Evolutionary conservation across 2,888 invertebrate species (phyloP).

Genomic region (Muschampia plurimacula): DNA sequence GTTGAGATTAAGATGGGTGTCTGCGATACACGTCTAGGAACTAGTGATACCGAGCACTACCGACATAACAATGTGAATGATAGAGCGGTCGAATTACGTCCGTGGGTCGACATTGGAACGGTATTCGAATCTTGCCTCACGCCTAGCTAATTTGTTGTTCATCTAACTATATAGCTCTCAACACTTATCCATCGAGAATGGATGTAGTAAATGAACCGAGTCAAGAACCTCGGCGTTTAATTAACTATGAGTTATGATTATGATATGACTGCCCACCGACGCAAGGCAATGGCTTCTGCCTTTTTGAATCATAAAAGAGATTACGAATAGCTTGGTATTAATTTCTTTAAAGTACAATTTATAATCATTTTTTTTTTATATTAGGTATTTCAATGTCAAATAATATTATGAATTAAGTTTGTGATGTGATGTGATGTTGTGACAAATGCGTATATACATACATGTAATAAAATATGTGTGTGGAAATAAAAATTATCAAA

Average conservation of each 20-base stretch:
- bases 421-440: too few species aligned
- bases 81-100: slow-evolving; percentile 51
- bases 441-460: too few species aligned
- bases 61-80: slow-evolving; percentile 60
- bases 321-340: slow-evolving; percentile 38
- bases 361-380: not conserved
- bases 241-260: slow-evolving; percentile 78
- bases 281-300: slow-evolving; percentile 73
- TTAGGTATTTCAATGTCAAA: too few species aligned
- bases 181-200: slow-evolving; percentile 44
- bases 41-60: slow-evolving; percentile 53
- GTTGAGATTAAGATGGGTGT: slow-evolving; percentile 54
- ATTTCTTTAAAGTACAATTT: slow-evolving; percentile 4
- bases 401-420: too few species aligned
- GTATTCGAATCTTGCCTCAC: slow-evolving; percentile 48
- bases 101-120: slow-evolving; percentile 51
- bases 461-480: not conserved
- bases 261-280: slow-evolving; percentile 66
- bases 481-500: not conserved
- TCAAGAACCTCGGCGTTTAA: slow-evolving; percentile 79
- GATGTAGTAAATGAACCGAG: slow-evolving; percentile 54
- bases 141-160: slow-evolving; percentile 52
- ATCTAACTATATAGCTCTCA: slow-evolving; percentile 48
- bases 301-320: slow-evolving; percentile 69
- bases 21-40: slow-evolving; percentile 51